These are phyloP conservation scores for human DNA, from an alignment of 2,113 vertebrate genomes.

Conservation along the genomic window GRCh38 chr12:76437501-76438000, in stretches of 20 bases:
- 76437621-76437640: background rate
- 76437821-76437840: background rate
- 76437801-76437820: background rate
- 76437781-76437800: background rate
- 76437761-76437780: background rate
- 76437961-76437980: background rate
- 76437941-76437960: background rate
- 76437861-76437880: background rate
- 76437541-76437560: background rate
- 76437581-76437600: background rate
- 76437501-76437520: background rate
- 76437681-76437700: constrained; percentile 16
- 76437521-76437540: background rate
- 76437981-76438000: background rate
- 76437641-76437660: background rate
- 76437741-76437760: background rate
- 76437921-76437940: background rate
- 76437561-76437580: background rate
- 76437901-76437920: constrained; percentile 7
- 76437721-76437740: background rate
- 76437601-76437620: background rate
- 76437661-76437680: background rate
- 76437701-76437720: background rate
- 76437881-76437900: background rate
- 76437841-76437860: background rate